Conservation (phyloP, 2,888 invertebrate genomes). For the Arrhopalites spinosus region DNA sequence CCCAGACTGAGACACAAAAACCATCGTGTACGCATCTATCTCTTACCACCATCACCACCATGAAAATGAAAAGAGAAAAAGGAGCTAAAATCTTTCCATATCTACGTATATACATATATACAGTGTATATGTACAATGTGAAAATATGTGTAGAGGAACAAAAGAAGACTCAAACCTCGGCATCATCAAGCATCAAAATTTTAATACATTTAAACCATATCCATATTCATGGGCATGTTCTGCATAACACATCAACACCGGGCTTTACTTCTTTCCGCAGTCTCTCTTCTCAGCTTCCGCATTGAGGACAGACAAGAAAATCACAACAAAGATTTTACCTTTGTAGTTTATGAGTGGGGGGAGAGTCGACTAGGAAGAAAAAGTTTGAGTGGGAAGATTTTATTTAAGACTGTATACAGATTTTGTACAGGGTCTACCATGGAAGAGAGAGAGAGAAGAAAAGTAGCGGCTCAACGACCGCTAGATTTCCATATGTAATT, state of each 20-base stretch:
- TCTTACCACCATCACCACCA: no score
- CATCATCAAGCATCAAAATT: slow-evolving; percentile 7
- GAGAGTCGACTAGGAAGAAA: no score
- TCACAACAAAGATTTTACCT: slow-evolving; percentile 31
- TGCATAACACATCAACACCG: slow-evolving; percentile 13
- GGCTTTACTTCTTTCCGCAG: slow-evolving; percentile 9
- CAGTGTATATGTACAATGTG: not conserved
- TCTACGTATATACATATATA: no score
- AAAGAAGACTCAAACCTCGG: not conserved
- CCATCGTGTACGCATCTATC: no score
- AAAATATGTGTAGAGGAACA: not conserved
- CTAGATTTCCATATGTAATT: slow-evolving; percentile 17
- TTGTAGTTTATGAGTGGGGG: not conserved
- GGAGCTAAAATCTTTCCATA: no score
- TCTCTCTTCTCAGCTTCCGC: slow-evolving; percentile 24
- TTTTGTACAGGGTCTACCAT: not conserved
- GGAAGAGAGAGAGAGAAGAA: not conserved
- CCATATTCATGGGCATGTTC: slow-evolving; percentile 33
- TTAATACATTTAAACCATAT: slow-evolving; percentile 34
- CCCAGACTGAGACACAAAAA: no score
- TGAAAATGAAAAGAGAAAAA: no score
- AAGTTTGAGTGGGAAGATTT: no score
- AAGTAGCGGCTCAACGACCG: not conserved
- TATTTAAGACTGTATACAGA: not conserved
- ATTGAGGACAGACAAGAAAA: slow-evolving; percentile 10